Conservation (phyloP, 1,140 invertebrate species). For the Eriosoma lanigerum region DNA sequence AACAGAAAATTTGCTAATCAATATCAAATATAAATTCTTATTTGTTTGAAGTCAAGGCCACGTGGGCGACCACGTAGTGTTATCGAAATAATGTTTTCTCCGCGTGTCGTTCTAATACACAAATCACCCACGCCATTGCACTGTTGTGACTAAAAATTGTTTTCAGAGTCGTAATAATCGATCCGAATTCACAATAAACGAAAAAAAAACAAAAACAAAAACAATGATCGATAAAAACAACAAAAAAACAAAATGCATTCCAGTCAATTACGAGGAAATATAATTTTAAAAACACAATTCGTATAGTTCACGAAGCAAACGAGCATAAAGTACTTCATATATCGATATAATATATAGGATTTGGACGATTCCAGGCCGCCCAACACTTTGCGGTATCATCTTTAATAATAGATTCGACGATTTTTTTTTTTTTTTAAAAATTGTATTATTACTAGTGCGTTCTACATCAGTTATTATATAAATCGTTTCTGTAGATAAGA, state of each 20-base stretch:
- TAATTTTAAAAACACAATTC: no score
- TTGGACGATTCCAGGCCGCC: conserved; percentile 2
- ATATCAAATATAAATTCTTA: no score
- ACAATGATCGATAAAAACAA: no score
- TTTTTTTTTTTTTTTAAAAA: background rate
- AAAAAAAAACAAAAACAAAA: no score
- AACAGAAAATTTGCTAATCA: no score
- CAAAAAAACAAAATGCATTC: no score
- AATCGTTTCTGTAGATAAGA: conserved; percentile 36
- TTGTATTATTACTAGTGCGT: background rate
- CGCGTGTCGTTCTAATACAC: background rate
- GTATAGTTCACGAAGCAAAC: no score
- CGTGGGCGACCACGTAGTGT: background rate
- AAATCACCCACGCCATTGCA: background rate
- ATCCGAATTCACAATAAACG: no score
- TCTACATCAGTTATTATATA: conserved; percentile 29
- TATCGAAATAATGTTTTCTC: no score
- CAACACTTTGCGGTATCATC: conserved; percentile 32
- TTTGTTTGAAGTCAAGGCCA: no score
- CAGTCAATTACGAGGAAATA: no score
- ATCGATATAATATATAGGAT: background rate
- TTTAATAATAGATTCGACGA: conserved; percentile 32
- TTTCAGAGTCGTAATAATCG: background rate
- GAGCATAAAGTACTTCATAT: no score
- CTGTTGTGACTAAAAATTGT: background rate